Evolutionary conservation across 92 coral and sea anemone species (phyloP).

Genomic region (Pocillopora grandis): DNA sequence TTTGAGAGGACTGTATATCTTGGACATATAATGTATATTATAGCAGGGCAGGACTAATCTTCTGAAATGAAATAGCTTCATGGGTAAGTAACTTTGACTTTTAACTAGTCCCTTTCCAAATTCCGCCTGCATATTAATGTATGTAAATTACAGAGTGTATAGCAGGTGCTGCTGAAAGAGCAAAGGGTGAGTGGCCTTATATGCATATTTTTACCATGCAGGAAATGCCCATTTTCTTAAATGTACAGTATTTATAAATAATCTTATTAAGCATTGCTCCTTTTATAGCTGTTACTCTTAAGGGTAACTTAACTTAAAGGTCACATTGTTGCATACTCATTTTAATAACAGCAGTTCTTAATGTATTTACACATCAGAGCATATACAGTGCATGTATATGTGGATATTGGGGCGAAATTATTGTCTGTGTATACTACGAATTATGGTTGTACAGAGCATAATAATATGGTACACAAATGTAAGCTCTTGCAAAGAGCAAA

Average conservation of each 20-base stretch:
- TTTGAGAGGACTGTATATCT: too few relatives aligned
- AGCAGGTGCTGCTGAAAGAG: not conserved
- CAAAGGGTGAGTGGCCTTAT: conserved; percentile 3
- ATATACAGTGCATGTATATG: too few relatives aligned
- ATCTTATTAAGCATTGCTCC: conserved; percentile 9
- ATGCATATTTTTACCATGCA: conserved; percentile 10
- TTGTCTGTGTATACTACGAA: too few relatives aligned
- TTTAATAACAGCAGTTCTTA: not conserved
- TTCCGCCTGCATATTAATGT: not conserved
- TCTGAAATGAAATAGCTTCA: not conserved
- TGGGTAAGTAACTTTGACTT: not conserved
- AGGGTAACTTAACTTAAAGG: not conserved
- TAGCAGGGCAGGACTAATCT: conserved; percentile 12
- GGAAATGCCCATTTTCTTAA: not conserved
- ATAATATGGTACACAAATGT: too few relatives aligned
- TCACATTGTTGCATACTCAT: not conserved
- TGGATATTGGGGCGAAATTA: too few relatives aligned
- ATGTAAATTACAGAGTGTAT: not conserved
- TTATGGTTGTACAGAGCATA: too few relatives aligned
- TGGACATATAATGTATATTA: not conserved
- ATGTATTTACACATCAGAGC: too few relatives aligned
- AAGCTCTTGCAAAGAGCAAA: too few relatives aligned
- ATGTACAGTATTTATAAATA: not conserved
- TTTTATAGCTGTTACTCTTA: not conserved
- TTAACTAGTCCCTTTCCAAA: conserved; percentile 10